Conservation (phyloP, 1,140 invertebrate genomes). For the Formica exsecta region DNA sequence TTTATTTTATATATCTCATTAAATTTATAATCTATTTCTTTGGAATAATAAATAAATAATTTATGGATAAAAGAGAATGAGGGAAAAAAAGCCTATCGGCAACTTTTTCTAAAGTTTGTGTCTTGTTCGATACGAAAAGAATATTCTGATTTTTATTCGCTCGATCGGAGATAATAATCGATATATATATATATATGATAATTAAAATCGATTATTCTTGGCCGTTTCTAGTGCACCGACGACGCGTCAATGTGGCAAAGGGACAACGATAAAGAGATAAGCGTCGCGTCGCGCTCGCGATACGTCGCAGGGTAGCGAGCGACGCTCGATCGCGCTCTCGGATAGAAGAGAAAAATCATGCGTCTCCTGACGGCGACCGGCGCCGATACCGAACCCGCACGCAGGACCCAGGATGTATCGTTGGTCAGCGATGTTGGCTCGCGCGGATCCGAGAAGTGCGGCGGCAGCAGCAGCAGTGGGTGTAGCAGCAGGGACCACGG, state of each 20-base stretch:
- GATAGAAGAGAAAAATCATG: slow-evolving; percentile 65
- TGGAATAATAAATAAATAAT: not conserved
- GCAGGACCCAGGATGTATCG: slow-evolving; percentile 76
- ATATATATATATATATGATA: not conserved
- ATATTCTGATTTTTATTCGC: not conserved
- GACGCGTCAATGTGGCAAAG: slow-evolving; percentile 6
- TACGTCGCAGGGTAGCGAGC: not conserved
- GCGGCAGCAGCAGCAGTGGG: slow-evolving; percentile 62
- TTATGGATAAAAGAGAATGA: not conserved
- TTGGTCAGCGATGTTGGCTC: slow-evolving; percentile 81
- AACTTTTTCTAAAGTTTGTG: not conserved
- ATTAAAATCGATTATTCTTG: slow-evolving; percentile 24
- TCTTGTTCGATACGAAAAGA: not conserved
- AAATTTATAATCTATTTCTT: not conserved
- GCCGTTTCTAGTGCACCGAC: not conserved
- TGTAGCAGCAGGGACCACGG: slow-evolving; percentile 31
- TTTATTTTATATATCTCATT: not conserved
- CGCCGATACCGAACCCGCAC: slow-evolving; percentile 57
- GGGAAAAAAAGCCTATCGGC: not conserved
- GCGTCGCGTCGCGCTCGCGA: slow-evolving; percentile 10
- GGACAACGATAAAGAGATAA: not conserved
- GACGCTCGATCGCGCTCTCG: slow-evolving; percentile 20
- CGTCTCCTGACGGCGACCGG: slow-evolving; percentile 64
- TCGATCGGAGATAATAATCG: not conserved
- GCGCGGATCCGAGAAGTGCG: slow-evolving; percentile 67